Evolutionary conservation across 2,888 invertebrate species (phyloP).

Genomic region (Ectemnius cavifrons): DNA sequence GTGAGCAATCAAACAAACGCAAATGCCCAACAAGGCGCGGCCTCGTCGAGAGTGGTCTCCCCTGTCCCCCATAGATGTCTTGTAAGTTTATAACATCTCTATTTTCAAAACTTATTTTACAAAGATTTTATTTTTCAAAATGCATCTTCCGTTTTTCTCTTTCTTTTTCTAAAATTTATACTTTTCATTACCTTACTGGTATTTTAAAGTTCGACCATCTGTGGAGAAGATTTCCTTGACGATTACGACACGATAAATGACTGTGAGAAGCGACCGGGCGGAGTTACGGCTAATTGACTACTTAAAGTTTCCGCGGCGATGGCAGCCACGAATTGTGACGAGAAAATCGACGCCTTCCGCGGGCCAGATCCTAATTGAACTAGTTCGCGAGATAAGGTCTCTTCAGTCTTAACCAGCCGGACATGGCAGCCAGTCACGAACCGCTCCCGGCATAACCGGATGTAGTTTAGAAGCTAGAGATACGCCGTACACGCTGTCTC

Average conservation of each 20-base stretch:
- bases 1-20: slow-evolving; percentile 63
- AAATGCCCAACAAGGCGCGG: slow-evolving; percentile 74
- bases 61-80: slow-evolving; percentile 74
- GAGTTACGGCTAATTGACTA: slow-evolving; percentile 58
- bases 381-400: slow-evolving; percentile 64
- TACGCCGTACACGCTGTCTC: slow-evolving; percentile 1
- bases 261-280: neutral
- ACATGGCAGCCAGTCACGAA: slow-evolving; percentile 68
- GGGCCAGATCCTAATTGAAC: slow-evolving; percentile 57
- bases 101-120: neutral
- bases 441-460: slow-evolving; percentile 38
- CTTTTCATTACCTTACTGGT: too few species aligned
- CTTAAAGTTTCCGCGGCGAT: slow-evolving; percentile 61
- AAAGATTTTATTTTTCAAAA: neutral
- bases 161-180: too few species aligned
- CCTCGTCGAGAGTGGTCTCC: slow-evolving; percentile 75
- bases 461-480: slow-evolving; percentile 34
- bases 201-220: too few species aligned
- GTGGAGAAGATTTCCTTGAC: too few species aligned
- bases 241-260: too few species aligned
- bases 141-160: too few species aligned
- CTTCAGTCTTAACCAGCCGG: slow-evolving; percentile 66
- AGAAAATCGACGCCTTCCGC: slow-evolving; percentile 65
- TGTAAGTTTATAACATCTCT: slow-evolving; percentile 64
- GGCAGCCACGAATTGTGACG: slow-evolving; percentile 39